Percentiles rank a stretch among this genome's conserved stretches.
Evolutionary conservation across 2,797 vertebrate species (phyloP).

Genomic region (Spatula clypeata): DNA sequence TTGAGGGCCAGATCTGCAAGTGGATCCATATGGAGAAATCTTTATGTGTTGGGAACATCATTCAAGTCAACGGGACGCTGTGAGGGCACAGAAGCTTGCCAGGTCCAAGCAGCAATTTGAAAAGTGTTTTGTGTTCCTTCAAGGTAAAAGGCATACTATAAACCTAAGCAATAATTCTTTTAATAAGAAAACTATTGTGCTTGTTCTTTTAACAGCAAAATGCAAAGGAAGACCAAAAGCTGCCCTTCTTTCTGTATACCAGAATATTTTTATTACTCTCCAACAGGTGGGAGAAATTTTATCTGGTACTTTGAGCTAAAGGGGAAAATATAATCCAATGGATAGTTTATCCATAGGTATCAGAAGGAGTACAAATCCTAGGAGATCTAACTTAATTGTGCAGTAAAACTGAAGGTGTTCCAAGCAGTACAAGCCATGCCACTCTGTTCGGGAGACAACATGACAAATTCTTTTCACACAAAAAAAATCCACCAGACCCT

Average conservation of each 20-base stretch:
- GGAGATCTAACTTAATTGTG: constrained; percentile 61
- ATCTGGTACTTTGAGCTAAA: constrained; percentile 71
- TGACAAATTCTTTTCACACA: not conserved
- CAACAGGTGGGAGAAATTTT: constrained; percentile 71
- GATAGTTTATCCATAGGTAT: constrained; percentile 67
- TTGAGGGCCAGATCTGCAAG: constrained; percentile 68
- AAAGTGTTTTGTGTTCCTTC: constrained; percentile 64
- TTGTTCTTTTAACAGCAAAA: constrained; percentile 46
- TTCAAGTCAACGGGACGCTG: not conserved
- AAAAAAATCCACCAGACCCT: not conserved
- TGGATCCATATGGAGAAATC: constrained; percentile 67
- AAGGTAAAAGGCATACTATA: constrained; percentile 57
- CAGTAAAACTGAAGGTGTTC: constrained; percentile 69
- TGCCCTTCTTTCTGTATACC: not conserved
- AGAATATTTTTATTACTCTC: not conserved
- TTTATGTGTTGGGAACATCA: constrained; percentile 64
- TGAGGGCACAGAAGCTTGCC: constrained; percentile 55
- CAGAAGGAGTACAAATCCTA: constrained; percentile 61
- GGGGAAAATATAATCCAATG: constrained; percentile 66
- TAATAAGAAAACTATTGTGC: constrained; percentile 51
- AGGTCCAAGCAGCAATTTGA: constrained; percentile 50
- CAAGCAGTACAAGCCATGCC: not conserved
- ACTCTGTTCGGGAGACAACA: not conserved
- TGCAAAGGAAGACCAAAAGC: not conserved
- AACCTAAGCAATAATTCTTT: constrained; percentile 55